A percentile compares a stretch with the other conserved stretches of the same genome.
Evolutionary conservation across 2,888 invertebrate species (phyloP).

Genomic region (Marasmarcha lunaedactyla): DNA sequence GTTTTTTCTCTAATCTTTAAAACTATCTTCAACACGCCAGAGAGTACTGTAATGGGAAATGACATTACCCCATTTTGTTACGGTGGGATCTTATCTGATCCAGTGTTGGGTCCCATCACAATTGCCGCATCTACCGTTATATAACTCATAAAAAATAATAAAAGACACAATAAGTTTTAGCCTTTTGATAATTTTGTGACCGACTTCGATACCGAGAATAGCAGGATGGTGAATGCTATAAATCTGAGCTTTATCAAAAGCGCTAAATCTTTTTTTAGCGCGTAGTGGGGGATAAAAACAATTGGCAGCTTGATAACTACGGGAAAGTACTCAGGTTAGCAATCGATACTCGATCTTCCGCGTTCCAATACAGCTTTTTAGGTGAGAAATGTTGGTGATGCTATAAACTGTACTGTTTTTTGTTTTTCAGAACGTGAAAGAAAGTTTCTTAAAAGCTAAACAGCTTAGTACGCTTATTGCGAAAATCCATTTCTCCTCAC

Average conservation of each 20-base stretch:
- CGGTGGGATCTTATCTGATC: constrained; percentile 40
- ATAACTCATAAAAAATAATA: constrained; percentile 26
- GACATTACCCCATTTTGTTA: constrained; percentile 55
- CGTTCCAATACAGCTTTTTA: no score
- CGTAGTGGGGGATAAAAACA: background rate
- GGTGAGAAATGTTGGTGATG: no score
- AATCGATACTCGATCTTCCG: no score
- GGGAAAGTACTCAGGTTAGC: no score
- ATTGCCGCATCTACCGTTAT: constrained; percentile 24
- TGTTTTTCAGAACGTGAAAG: no score
- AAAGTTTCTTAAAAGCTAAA: no score
- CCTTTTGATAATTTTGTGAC: constrained; percentile 34
- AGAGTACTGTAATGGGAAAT: constrained; percentile 49
- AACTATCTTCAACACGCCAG: constrained; percentile 52
- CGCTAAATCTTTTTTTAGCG: constrained; percentile 9
- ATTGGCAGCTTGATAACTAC: background rate
- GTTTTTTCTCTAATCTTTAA: constrained; percentile 21
- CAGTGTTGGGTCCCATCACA: constrained; percentile 26
- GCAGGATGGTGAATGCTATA: constrained; percentile 33
- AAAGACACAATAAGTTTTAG: constrained; percentile 16
- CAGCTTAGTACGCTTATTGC: no score
- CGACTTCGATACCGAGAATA: constrained; percentile 36
- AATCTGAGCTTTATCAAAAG: constrained; percentile 39
- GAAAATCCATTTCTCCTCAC: no score
- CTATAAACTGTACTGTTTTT: no score